Evolutionary conservation across 1,140 invertebrate species (phyloP).

Genomic region (Coenobita brevimanus): DNA sequence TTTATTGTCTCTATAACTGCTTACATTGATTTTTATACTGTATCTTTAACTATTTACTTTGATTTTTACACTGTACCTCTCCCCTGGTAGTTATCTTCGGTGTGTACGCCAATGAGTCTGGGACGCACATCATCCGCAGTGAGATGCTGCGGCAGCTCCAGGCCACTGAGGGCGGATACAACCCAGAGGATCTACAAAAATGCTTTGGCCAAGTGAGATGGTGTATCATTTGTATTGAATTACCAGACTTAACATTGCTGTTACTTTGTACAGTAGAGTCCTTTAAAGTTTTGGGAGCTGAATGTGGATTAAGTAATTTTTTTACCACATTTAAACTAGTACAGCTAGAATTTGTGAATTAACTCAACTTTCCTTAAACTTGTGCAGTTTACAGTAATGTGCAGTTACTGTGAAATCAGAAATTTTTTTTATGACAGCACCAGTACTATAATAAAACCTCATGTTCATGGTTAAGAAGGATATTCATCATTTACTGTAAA

Average conservation of each 20-base stretch:
- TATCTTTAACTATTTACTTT: too few species aligned
- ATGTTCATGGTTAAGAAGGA: too few species aligned
- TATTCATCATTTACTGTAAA: too few species aligned
- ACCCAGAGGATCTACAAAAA: constrained; percentile 74
- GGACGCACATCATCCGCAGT: constrained; percentile 82
- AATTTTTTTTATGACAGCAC: too few species aligned
- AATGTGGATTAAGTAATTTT: not conserved
- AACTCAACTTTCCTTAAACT: too few species aligned
- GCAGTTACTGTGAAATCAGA: too few species aligned
- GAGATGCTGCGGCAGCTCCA: constrained; percentile 84
- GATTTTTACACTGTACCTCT: too few species aligned
- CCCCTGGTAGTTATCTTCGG: constrained; percentile 79
- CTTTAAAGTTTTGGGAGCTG: not conserved
- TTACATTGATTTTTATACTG: too few species aligned
- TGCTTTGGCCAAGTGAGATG: constrained; percentile 76
- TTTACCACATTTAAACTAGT: not conserved
- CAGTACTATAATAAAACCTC: too few species aligned
- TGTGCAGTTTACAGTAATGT: too few species aligned
- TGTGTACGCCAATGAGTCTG: constrained; percentile 87
- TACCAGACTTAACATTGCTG: not conserved
- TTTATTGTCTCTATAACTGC: too few species aligned
- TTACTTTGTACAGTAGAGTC: not conserved
- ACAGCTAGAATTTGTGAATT: too few species aligned
- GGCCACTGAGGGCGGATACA: constrained; percentile 75
- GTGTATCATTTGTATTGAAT: constrained; percentile 12